phyloP scores from a whole-genome alignment of 2,113 vertebrate species.

The Notiomystis cincta region DNA sequence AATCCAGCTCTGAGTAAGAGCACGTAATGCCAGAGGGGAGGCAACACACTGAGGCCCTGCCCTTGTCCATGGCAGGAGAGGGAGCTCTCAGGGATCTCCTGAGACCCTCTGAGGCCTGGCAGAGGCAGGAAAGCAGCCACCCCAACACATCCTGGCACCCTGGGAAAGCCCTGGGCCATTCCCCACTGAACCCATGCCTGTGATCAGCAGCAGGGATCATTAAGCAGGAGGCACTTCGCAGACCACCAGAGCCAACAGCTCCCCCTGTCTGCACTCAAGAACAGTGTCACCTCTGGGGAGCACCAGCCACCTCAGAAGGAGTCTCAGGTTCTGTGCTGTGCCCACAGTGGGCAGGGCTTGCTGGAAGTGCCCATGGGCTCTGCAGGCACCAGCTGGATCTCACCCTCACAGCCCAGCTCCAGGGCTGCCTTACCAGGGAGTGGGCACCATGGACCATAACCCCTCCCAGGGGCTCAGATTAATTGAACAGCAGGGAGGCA shows the following conservation, averaged over 20 bases:
- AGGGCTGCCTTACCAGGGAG: not conserved
- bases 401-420: not conserved
- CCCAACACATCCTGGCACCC: not conserved
- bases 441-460: not conserved
- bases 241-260: not conserved
- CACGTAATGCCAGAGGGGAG: fast-evolving
- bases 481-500: not conserved
- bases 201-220: fast-evolving
- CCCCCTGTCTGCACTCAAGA: not conserved
- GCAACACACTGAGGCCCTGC: not conserved
- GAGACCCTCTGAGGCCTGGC: not conserved
- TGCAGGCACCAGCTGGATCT: not conserved
- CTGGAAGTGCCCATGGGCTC: not conserved
- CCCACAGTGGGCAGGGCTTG: not conserved
- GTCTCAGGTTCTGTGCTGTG: not conserved
- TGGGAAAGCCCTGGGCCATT: not conserved
- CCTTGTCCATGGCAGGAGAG: not conserved
- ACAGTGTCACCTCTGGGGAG: not conserved
- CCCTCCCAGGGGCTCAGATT: fast-evolving
- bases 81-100: fast-evolving
- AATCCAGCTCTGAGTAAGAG: not conserved
- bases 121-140: not conserved
- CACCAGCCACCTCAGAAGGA: not conserved
- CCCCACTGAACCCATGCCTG: not conserved
- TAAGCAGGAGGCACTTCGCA: not conserved